Conservation (phyloP, 2,113 vertebrate genomes). For the Trematocara unimaculatum region DNA sequence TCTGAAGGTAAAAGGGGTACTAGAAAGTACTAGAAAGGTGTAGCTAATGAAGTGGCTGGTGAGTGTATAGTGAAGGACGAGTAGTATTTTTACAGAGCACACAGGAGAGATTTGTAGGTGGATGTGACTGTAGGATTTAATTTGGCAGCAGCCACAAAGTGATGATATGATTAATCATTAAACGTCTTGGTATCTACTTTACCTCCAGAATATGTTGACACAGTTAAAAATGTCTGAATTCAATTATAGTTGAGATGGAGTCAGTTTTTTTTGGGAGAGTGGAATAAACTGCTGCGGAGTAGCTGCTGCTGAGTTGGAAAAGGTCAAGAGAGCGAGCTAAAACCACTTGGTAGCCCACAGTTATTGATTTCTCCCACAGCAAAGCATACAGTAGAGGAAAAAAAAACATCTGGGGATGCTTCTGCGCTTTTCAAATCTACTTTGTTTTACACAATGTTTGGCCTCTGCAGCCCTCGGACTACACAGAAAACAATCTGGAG, state of each 20-base stretch:
- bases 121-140: not conserved
- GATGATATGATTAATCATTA: not conserved
- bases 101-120: not conserved
- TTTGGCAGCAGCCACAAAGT: not conserved
- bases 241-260: constrained; percentile 32
- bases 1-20: not conserved
- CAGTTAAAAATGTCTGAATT: constrained; percentile 15
- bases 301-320: constrained; percentile 38
- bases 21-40: not conserved
- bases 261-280: constrained; percentile 17
- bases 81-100: not conserved
- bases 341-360: constrained; percentile 55
- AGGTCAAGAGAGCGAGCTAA: constrained; percentile 55
- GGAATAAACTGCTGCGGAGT: constrained; percentile 9
- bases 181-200: not conserved
- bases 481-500: constrained; percentile 12
- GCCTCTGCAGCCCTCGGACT: constrained; percentile 26
- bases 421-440: constrained; percentile 38
- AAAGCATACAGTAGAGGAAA: constrained; percentile 6
- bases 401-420: constrained; percentile 51
- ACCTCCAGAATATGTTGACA: not conserved
- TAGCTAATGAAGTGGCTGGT: not conserved
- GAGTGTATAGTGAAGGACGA: not conserved
- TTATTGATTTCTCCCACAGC: constrained; percentile 64
- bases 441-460: constrained; percentile 48